phyloP scores from a whole-genome alignment of 92 coral and sea anemone genomes.

The Paramuricea clavata region DNA sequence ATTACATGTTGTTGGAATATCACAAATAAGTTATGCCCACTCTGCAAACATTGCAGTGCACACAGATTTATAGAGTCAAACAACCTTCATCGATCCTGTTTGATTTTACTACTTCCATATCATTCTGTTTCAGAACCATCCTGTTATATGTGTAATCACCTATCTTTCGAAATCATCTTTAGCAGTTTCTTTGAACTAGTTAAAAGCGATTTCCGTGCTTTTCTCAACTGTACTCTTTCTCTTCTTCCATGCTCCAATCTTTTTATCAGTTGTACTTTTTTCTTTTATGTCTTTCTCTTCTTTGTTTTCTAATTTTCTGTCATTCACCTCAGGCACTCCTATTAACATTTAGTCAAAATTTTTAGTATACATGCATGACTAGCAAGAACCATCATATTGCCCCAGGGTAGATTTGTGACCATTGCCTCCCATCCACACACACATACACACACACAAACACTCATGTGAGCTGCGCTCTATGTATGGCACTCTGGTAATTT shows the following conservation, averaged over 20 bases:
- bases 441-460: no score
- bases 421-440: no score
- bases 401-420: no score
- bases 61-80: neutral
- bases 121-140: neutral
- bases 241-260: slow-evolving; percentile 8
- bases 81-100: neutral
- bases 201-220: slow-evolving; percentile 24
- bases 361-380: no score
- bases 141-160: neutral
- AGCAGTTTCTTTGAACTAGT: neutral
- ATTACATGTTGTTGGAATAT: no score
- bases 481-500: no score
- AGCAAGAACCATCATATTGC: no score
- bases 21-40: no score
- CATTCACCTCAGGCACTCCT: neutral
- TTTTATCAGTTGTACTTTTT: slow-evolving; percentile 11
- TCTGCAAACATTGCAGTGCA: no score
- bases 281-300: slow-evolving; percentile 23
- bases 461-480: no score
- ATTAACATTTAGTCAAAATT: no score
- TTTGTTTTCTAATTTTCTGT: neutral
- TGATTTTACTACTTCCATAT: slow-evolving; percentile 10
- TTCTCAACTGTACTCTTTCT: slow-evolving; percentile 12
- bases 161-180: slow-evolving; percentile 6